Evolutionary conservation across 2,888 invertebrate genomes (phyloP), one percentile per base, ranked within the genome.

Genomic region (Periphyllus acericola): DNA sequence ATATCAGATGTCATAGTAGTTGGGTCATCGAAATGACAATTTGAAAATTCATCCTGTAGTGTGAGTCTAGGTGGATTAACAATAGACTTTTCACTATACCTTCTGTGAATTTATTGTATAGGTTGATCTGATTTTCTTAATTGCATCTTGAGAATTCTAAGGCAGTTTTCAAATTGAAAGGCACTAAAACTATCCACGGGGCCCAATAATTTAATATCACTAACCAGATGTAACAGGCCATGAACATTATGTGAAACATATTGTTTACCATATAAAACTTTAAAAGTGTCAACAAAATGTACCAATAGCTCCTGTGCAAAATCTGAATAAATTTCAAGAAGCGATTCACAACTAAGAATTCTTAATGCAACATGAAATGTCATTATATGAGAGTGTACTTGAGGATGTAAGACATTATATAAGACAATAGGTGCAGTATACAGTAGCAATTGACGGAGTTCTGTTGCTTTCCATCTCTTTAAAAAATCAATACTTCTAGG

Each of bases 101-200:
- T 75, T 40, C 40, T 40, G 29, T 75, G 40, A 19, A 75, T 75
- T 40, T 75, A 40, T n/a, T 75, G 74, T 40, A 75, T 25, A 75
- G 74, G 74, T 11, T 4, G 36, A 9, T 75, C 74, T n/a, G 74
- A 75, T 75, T 75, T 75, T 40, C 74, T 75, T 75, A 40, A 25
- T 11, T 75, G 36, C 74, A 75, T 75, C 25, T 75, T 75, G 11
- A 75, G 25, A 40, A 75, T 36, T 75, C 74, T 75, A 40, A 75
- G 74, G 36, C n/a, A 40, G 74, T 75, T 75, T 75, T 75, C 74
- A n/a, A 75, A 75, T 40, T 75, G 74, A 75, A 75, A 75, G 17
- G 74, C 40, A n/a, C 74, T 75, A 40, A 40, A 75, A 75, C 40
- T 40, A 40, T 75, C 36, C 21, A 75, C 25, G 8, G 40, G 74